Conservation (phyloP, 2,888 invertebrate genomes). For the Subacronicta megacephala region DNA sequence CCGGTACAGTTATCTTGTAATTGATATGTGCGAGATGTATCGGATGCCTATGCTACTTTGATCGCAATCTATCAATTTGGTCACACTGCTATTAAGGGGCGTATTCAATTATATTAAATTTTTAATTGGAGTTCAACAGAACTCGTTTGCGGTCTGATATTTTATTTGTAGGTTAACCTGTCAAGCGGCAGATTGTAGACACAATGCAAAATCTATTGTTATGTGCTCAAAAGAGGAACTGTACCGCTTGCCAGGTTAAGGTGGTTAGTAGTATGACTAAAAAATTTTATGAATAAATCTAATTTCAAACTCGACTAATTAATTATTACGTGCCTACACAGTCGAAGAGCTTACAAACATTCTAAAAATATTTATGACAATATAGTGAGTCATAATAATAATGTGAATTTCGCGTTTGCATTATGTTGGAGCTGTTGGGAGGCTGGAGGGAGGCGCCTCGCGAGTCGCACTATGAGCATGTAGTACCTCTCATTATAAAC, state of each 20-base stretch:
- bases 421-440: constrained; percentile 54
- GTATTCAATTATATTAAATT: constrained; percentile 43
- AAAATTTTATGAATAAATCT: constrained; percentile 23
- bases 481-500: constrained; percentile 40
- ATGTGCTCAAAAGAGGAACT: too few species aligned
- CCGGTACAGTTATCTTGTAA: constrained; percentile 63
- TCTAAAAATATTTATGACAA: constrained; percentile 83
- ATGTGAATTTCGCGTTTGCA: constrained; percentile 56
- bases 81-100: constrained; percentile 37
- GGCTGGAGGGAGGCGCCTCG: constrained; percentile 24
- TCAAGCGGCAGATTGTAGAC: too few species aligned
- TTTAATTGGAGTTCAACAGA: constrained; percentile 45
- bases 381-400: constrained; percentile 70
- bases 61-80: constrained; percentile 49
- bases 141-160: constrained; percentile 35
- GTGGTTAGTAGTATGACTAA: constrained; percentile 24
- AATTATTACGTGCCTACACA: constrained; percentile 32
- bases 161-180: constrained; percentile 38
- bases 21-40: constrained; percentile 63
- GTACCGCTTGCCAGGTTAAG: too few species aligned
- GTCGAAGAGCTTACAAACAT: constrained; percentile 58
- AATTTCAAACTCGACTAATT: constrained; percentile 42
- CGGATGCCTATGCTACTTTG: constrained; percentile 55
- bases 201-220: too few species aligned
- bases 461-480: constrained; percentile 35